Evolutionary conservation across 92 coral and sea anemone genomes (phyloP), one percentile per base, ranked within the genome.

Genomic region (Siderastrea radians): DNA sequence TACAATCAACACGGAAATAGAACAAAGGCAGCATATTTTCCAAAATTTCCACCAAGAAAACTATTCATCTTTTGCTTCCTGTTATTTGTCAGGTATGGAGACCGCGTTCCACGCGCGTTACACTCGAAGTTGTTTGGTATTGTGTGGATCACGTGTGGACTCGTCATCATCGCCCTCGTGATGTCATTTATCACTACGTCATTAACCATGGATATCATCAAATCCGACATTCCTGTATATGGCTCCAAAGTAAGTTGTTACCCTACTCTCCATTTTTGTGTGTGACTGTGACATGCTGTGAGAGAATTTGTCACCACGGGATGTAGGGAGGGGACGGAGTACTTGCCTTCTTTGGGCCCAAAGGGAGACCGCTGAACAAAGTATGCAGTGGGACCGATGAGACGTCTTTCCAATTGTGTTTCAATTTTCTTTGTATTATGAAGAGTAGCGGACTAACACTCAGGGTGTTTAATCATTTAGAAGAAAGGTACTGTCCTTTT

Each of bases 111-210:
- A 14, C 93, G 92, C 6, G 93, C 91, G 9, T 14, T 87, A 58
- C 94, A 89, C 62, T 88, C 96, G 13, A 93, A 91, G 85, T 52
- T 91, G 52, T 93, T 90, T 81, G 96, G 93, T 4, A 86, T 97
- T 45, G 58, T 91, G 13, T 97, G 99, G 99, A 97, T 97, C 73
- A 90, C 88, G 55, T 83, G 93, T 75, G 99, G 99, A 49, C 78
- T 94, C 45, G 94, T 97, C 9, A 90, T 97, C 61, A 87, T 95
- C 8, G 84, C 97, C 17, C 89, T 97, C 4, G 95, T 95, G 92
- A 97, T 94, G 94, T 97, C 99, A 12, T 87, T 97, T 66, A 90
- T 97, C 54, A 97, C 99, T 16, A 83, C 98, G 58, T 84, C 96
- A n/a, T 87, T 97, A 73, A 97, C 99, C 0, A 92, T 93, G 51